These are phyloP conservation scores for Diarsia mendica DNA, from an alignment of 2,888 invertebrate genomes.

Conservation along the genomic window DNA sequence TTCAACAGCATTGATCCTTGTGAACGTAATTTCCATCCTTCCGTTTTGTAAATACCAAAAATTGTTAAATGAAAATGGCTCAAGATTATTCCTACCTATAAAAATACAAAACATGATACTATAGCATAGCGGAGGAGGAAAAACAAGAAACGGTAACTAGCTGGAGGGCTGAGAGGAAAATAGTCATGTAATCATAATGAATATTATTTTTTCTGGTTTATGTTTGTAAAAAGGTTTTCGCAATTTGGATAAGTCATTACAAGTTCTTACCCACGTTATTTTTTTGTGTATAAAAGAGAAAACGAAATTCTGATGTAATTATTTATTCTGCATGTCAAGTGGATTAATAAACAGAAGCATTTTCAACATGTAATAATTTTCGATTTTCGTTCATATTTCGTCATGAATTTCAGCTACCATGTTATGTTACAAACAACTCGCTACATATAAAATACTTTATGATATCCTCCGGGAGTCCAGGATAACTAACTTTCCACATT, in stretches of 20 bases:
- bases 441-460: neutral
- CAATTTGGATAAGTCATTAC: constrained; percentile 39
- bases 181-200: constrained; percentile 28
- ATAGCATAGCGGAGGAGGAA: constrained; percentile 28
- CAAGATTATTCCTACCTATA: constrained; percentile 30
- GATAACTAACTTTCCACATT: constrained; percentile 37
- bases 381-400: neutral
- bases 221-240: constrained; percentile 30
- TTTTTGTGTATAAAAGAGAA: constrained; percentile 15
- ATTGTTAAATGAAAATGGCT: constrained; percentile 29
- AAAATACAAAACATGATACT: constrained; percentile 34
- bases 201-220: constrained; percentile 28
- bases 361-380: neutral
- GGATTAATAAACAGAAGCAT: neutral
- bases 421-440: neutral
- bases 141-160: constrained; percentile 30
- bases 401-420: neutral
- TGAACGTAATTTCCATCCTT: constrained; percentile 36
- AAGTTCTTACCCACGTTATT: neutral
- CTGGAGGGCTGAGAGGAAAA: constrained; percentile 17
- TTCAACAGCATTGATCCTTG: constrained; percentile 43
- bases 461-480: neutral
- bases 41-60: constrained; percentile 20
- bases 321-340: neutral
- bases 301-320: neutral